Evolutionary conservation across 2,797 vertebrate species (phyloP).

Genomic region (Phataginus tricuspis): DNA sequence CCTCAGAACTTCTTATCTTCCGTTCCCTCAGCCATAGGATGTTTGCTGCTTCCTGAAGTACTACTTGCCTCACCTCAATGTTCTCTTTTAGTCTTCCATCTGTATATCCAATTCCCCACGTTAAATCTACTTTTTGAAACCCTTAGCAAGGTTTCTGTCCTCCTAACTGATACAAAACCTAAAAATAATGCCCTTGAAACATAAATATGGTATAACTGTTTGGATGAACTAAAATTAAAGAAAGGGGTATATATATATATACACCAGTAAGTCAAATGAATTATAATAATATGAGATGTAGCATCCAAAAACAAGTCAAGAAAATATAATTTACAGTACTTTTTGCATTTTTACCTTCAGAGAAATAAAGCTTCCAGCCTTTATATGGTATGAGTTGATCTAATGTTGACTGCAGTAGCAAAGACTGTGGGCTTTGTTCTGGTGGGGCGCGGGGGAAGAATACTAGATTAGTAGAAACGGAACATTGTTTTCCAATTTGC

Average conservation of each 20-base stretch:
- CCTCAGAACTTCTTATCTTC: neutral
- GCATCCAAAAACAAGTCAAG: neutral
- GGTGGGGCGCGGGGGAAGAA: neutral
- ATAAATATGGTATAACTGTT: conserved; percentile 6
- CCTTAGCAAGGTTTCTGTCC: neutral
- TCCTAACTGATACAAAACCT: conserved; percentile 2
- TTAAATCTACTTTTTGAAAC: conserved; percentile 18
- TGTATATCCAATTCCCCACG: neutral
- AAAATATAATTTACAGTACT: conserved; percentile 10
- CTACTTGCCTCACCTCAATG: neutral
- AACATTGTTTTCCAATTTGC: neutral
- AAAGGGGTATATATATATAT: neutral
- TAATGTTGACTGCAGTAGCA: conserved; percentile 89
- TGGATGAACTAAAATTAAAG: conserved; percentile 28
- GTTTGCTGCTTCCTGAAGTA: neutral
- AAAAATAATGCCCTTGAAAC: conserved; percentile 33
- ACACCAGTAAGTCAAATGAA: conserved; percentile 11
- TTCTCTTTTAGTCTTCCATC: conserved; percentile 21
- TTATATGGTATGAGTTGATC: conserved; percentile 92
- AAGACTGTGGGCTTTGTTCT: conserved; percentile 75
- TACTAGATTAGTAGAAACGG: conserved; percentile 8
- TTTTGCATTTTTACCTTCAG: conserved; percentile 89
- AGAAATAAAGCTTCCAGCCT: conserved; percentile 97
- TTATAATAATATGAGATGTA: neutral
- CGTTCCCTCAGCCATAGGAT: neutral